Evolutionary conservation across 2,888 invertebrate genomes (phyloP).

Genomic region (Orthosia incerta): DNA sequence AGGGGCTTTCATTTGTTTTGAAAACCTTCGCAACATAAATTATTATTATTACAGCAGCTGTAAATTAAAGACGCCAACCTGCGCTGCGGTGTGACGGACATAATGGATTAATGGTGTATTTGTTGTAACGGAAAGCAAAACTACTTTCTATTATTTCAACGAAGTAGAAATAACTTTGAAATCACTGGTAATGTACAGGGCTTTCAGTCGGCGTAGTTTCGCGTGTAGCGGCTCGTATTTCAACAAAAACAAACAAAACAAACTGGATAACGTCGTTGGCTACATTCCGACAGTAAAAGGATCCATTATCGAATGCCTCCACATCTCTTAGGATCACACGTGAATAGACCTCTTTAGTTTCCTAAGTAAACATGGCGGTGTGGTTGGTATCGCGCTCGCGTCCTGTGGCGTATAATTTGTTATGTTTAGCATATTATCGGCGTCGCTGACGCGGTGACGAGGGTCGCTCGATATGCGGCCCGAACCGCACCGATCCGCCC

Average conservation of each 20-base stretch:
- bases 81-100: neutral
- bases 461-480: constrained; percentile 34
- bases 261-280: neutral
- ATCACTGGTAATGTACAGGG: neutral
- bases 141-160: constrained; percentile 1
- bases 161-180: neutral
- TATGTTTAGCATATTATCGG: constrained; percentile 51
- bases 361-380: neutral
- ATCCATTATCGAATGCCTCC: constrained; percentile 16
- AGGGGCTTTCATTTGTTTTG: neutral
- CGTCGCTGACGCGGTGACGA: constrained; percentile 45
- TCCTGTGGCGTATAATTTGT: constrained; percentile 44
- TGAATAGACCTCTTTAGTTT: constrained; percentile 16
- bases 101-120: neutral
- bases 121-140: neutral
- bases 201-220: neutral
- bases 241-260: constrained; percentile 6
- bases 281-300: constrained; percentile 18
- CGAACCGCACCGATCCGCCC: neutral
- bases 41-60: constrained; percentile 4
- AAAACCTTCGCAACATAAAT: constrained; percentile 5
- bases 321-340: constrained; percentile 13
- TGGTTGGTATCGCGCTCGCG: constrained; percentile 7
- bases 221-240: neutral
- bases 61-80: neutral